These are phyloP conservation scores for Drosophila bunnanda DNA, from an alignment of 2,888 invertebrate species.

Conservation along the genomic window DNA sequence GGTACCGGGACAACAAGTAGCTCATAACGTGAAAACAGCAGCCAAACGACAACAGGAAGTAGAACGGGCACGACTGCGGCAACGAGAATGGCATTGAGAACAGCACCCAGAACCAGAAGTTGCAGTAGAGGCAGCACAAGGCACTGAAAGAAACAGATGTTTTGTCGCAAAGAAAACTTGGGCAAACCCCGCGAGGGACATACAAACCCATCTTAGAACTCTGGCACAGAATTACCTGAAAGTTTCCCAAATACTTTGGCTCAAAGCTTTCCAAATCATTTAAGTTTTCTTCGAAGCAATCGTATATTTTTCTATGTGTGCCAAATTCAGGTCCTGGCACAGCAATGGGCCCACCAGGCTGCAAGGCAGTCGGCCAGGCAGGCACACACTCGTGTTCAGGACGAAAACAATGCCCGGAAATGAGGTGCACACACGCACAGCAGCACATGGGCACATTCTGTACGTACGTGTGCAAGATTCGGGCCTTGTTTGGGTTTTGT, in stretches of 20 bases:
- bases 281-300: no score
- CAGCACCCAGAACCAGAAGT: slow-evolving; percentile 32
- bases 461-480: slow-evolving; percentile 16
- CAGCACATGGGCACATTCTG: slow-evolving; percentile 12
- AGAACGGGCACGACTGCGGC: slow-evolving; percentile 44
- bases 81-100: slow-evolving; percentile 48
- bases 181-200: no score
- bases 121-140: not conserved
- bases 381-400: slow-evolving; percentile 35
- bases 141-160: slow-evolving; percentile 4
- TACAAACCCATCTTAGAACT: not conserved
- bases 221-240: not conserved
- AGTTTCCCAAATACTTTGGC: not conserved
- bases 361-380: not conserved
- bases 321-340: slow-evolving; percentile 22
- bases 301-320: slow-evolving; percentile 7
- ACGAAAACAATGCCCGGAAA: slow-evolving; percentile 78
- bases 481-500: slow-evolving; percentile 49
- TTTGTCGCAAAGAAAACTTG: no score
- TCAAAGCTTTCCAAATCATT: not conserved
- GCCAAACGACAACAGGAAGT: slow-evolving; percentile 46
- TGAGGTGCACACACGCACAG: slow-evolving; percentile 71
- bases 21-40: slow-evolving; percentile 74
- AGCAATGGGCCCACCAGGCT: slow-evolving; percentile 4
- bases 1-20: slow-evolving; percentile 74